Evolutionary conservation across 30 jellyfish, hydroid and myxozoan genomes (phyloP).

Genomic region (Hydra vulgaris): DNA sequence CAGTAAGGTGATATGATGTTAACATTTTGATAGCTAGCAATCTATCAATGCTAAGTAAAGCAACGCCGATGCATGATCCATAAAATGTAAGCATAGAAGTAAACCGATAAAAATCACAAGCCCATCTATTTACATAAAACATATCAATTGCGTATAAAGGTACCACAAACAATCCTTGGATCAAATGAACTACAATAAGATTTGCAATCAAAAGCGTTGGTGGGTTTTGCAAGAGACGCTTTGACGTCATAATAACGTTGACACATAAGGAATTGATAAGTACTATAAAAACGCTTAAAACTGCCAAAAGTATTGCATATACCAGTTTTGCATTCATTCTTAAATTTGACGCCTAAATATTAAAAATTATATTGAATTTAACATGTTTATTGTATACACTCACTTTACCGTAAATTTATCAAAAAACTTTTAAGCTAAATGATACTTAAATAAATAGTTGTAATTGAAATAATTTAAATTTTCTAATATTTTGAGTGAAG

Average conservation of each 20-base stretch:
- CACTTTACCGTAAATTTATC: no score
- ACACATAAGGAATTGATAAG: not conserved
- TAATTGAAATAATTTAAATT: no score
- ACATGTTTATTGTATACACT: no score
- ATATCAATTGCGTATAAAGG: conserved; percentile 21
- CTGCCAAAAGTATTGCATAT: not conserved
- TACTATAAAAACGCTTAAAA: not conserved
- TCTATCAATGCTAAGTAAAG: conserved; percentile 25
- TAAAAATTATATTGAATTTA: no score
- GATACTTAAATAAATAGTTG: no score
- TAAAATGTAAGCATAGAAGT: conserved; percentile 30
- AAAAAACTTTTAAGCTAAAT: no score
- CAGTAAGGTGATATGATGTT: not conserved
- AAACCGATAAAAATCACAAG: conserved; percentile 27
- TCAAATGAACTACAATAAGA: conserved; percentile 20
- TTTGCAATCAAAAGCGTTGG: conserved; percentile 6
- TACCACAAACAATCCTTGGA: conserved; percentile 28
- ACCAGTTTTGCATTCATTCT: no score
- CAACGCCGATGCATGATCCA: conserved; percentile 28
- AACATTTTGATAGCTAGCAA: conserved; percentile 14
- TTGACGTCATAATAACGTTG: not conserved
- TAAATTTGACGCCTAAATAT: no score
- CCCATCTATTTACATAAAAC: not conserved
- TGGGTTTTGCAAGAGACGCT: conserved; percentile 2
- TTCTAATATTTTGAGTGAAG: no score